Conservation (phyloP, 2,888 invertebrate species). For the Eupeodes luniger region DNA sequence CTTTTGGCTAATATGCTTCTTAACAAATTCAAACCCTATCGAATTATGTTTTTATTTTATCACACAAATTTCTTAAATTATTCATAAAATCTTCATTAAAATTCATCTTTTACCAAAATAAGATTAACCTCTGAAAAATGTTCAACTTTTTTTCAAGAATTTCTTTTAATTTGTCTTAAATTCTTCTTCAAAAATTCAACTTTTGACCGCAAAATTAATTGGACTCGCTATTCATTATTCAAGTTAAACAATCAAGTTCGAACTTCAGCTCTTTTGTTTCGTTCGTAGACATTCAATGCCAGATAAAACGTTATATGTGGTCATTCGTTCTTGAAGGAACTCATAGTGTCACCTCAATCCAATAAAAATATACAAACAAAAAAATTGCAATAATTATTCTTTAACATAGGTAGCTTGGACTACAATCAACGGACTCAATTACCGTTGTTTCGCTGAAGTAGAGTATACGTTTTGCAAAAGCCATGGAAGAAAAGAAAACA, state of each 20-base stretch:
- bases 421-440: not conserved
- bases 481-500: not conserved
- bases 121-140: too few relatives aligned
- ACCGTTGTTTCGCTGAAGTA: not conserved
- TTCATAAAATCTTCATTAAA: too few relatives aligned
- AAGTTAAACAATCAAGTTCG: not conserved
- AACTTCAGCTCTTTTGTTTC: conserved; percentile 24
- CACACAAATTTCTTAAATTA: too few relatives aligned
- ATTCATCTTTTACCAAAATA: too few relatives aligned
- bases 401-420: not conserved
- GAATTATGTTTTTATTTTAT: too few relatives aligned
- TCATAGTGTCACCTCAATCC: not conserved
- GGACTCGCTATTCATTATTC: not conserved
- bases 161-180: too few relatives aligned
- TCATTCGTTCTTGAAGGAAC: not conserved
- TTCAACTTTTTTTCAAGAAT: too few relatives aligned
- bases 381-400: not conserved
- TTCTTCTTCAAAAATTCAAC: too few relatives aligned
- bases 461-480: conserved; percentile 2
- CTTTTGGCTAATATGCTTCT: too few relatives aligned
- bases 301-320: not conserved
- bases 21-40: too few relatives aligned
- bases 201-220: too few relatives aligned
- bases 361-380: not conserved
- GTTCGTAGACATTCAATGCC: not conserved